Base-by-base conservation (phyloP, 53 echinoderm and acorn worm species). In the Stichopus horrens region DNA sequence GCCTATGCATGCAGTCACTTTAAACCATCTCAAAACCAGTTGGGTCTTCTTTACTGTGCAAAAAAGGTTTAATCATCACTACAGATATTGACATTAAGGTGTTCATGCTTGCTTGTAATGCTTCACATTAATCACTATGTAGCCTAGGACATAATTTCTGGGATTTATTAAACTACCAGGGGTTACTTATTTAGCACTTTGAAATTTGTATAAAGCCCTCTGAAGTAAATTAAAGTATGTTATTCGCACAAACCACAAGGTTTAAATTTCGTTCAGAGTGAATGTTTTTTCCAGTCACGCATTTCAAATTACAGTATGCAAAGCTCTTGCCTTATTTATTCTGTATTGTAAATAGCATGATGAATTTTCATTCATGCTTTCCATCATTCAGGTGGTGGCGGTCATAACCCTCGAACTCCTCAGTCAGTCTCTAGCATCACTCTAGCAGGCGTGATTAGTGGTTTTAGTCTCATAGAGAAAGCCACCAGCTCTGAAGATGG, bases 401-500 rank as follows among this genome's bases (percentile, higher is more conserved):
- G 98, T 3, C 92, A 95, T 85, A 92, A 84, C 51, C 98, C 98
- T 67, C 93, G 98, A 9, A 92, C 88, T 58, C 92, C 95, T 18
- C 95, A 93, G 74, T 80, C 91, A 16, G 88, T 90, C 71, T 86
- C 76, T 51, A 95, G 93, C 19, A 86, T 95, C 86, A 95, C 86
- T 76, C 90, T 98, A 37, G 93, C 88, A 16, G 98, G 98, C 58
- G 93, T 98, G 9, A 90, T 90, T 56, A 55, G 90, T 81, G 93
- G 90, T 54, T 86, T 75, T 53, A 86, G 90, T 23, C 89, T 98
- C 59, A 98, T 98, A 37, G 95, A 95, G 14, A 80, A 88, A 66
- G 95, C 95, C 5, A 88, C 94, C 5, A 76, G 77, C 55, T 93
- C 94, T n/a, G 90, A 94, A 81, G 98, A 98, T 76, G 98, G 98